Evolutionary conservation across 2,888 invertebrate genomes (phyloP), one percentile per base, ranked within the genome.

Genomic region (Kuschelorhynchus macadamiae): DNA sequence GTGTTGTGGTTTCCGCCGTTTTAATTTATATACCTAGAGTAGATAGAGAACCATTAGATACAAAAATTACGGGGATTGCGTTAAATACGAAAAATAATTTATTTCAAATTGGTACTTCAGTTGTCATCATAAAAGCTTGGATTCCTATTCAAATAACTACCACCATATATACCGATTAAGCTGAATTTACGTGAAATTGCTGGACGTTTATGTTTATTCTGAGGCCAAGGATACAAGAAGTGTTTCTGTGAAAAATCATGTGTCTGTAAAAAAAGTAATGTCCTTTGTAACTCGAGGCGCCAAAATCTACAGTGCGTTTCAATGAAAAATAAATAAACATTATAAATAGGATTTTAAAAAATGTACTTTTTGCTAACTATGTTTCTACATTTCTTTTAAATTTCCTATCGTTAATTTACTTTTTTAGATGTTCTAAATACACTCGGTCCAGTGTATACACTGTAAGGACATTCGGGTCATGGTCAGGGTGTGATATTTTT

Each of bases 181-280:
- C 30, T 44, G 8, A 17, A 30, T 52, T 1, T 17, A 32, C 25
- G 42, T 62, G 62, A 63, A 42, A 42, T 72, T 67, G 67, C 67
- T 63, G 50, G 52, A 73, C 70, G 67, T 67, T 71, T 73, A 64
- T 70, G 61, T 39, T 67, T 73, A 68, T 72, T 72, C 52, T 50
- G 68, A 62, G 60, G 53, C 65, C 71, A 70, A 65, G 62, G 65
- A 25, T 70, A 67, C 46, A 64, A 73, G 66, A 70, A 72, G 53
- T 64, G 71, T 71, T 70, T 61, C 60, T 71, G 67, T 67, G 56
- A 66, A 70, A 12, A 71, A 62, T 63, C 56, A 20, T 44, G 11
- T 18, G 16, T 30, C 25, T 20, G 41, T 16, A 12, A 62, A 46
- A 52, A 44, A 32, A 53, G 25, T 41, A 41, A 41, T 16, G 41